These are phyloP conservation scores for Anthoptus insignis DNA, from an alignment of 2,888 invertebrate species.

Conservation along the genomic window DNA sequence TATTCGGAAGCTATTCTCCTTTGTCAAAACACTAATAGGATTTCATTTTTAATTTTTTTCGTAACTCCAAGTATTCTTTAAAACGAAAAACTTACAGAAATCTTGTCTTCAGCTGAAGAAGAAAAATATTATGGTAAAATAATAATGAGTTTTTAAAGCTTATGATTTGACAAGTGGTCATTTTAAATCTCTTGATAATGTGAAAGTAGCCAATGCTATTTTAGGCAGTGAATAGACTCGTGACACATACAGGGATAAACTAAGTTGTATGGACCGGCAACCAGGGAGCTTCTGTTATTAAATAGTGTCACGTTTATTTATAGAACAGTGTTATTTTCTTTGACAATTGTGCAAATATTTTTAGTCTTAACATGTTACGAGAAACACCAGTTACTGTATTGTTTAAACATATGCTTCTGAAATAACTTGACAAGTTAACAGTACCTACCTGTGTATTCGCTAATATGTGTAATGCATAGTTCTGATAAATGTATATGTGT, in stretches of 20 bases:
- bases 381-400: constrained; percentile 42
- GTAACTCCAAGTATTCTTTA: too few species aligned
- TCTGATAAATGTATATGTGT: not conserved
- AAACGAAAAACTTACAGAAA: too few species aligned
- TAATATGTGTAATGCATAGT: constrained; percentile 47
- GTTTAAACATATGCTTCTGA: constrained; percentile 60
- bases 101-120: too few species aligned
- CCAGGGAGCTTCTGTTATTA: not conserved
- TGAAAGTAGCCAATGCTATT: constrained; percentile 5
- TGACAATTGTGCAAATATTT: constrained; percentile 63
- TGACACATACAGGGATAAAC: constrained; percentile 14
- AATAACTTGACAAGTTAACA: constrained; percentile 50
- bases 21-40: too few species aligned
- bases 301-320: constrained; percentile 60
- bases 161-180: too few species aligned
- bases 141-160: too few species aligned
- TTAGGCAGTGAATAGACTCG: not conserved
- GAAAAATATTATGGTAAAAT: too few species aligned
- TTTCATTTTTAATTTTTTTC: too few species aligned
- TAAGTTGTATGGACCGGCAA: constrained; percentile 15
- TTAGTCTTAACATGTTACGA: constrained; percentile 1
- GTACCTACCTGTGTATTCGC: constrained; percentile 48
- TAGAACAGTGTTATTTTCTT: constrained; percentile 57
- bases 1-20: too few species aligned
- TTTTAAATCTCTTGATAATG: not conserved